These are phyloP conservation scores for Chelmon rostratus DNA, from an alignment of 2,797 vertebrate species.

Conservation along the genomic window DNA sequence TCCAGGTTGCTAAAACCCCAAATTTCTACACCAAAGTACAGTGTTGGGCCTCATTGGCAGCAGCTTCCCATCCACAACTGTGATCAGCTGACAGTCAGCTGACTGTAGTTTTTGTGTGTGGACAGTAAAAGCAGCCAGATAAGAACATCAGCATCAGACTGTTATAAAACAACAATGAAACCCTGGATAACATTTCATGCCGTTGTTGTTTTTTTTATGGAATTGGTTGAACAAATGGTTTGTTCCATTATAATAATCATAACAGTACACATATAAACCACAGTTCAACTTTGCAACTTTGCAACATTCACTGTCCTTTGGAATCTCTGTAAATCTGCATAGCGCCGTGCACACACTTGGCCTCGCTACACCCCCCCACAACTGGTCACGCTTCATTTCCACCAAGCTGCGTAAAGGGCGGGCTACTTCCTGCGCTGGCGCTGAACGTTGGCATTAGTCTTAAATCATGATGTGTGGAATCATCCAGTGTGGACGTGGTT, in stretches of 20 bases:
- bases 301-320: too few relatives aligned
- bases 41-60: background rate
- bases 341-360: too few relatives aligned
- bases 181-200: too few relatives aligned
- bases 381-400: background rate
- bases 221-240: too few relatives aligned
- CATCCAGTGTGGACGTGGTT: background rate
- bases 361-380: background rate
- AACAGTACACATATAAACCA: too few relatives aligned
- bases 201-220: too few relatives aligned
- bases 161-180: too few relatives aligned
- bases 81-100: background rate
- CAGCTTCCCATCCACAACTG: background rate
- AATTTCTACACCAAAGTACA: too few relatives aligned
- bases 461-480: background rate
- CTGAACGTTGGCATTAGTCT: background rate
- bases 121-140: background rate
- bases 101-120: background rate
- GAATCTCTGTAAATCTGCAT: too few relatives aligned
- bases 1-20: background rate
- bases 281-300: too few relatives aligned
- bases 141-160: background rate
- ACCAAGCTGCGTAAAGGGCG: background rate
- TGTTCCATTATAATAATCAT: too few relatives aligned
- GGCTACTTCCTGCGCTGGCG: background rate